Conservation (phyloP, 1,140 invertebrate genomes). For the Drosophila pandora region DNA sequence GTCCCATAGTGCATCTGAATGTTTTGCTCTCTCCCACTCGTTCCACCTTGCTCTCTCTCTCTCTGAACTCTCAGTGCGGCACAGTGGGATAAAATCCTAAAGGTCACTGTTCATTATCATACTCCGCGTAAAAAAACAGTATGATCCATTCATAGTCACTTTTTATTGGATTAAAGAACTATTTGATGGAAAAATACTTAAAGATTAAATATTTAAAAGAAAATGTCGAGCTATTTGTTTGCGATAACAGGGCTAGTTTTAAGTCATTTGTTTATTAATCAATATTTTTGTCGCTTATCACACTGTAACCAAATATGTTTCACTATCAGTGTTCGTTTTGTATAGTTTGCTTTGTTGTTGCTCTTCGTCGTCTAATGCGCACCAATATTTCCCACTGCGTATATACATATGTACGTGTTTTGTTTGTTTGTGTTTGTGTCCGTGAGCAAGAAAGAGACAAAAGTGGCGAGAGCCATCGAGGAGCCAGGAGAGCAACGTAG, state of each 20-base stretch:
- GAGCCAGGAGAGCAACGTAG: not conserved
- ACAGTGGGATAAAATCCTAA: conserved; percentile 15
- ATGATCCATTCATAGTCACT: too few relatives aligned
- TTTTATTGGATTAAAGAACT: too few relatives aligned
- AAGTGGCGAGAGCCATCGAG: not conserved
- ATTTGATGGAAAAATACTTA: too few relatives aligned
- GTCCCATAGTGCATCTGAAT: conserved; percentile 57
- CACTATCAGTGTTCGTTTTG: conserved; percentile 66
- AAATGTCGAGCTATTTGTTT: not conserved
- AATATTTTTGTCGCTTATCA: not conserved
- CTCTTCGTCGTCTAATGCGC: conserved; percentile 51
- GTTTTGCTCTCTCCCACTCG: conserved; percentile 26
- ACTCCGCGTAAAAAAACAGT: too few relatives aligned
- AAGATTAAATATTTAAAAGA: too few relatives aligned
- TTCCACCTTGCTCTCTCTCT: conserved; percentile 1
- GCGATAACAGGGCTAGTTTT: not conserved
- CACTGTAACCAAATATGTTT: conserved; percentile 61
- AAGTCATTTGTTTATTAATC: not conserved
- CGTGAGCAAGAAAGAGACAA: not conserved
- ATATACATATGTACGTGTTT: conserved; percentile 20
- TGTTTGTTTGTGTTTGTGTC: conserved; percentile 13
- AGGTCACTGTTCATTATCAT: not conserved
- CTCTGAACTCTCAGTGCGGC: conserved; percentile 2
- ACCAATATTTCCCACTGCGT: conserved; percentile 24
- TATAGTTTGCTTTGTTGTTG: conserved; percentile 53